Percentiles rank a stretch among this genome's conserved stretches.
phyloP scores from a whole-genome alignment of 2,888 invertebrate species.

The Caenorhabditis uteleia region DNA sequence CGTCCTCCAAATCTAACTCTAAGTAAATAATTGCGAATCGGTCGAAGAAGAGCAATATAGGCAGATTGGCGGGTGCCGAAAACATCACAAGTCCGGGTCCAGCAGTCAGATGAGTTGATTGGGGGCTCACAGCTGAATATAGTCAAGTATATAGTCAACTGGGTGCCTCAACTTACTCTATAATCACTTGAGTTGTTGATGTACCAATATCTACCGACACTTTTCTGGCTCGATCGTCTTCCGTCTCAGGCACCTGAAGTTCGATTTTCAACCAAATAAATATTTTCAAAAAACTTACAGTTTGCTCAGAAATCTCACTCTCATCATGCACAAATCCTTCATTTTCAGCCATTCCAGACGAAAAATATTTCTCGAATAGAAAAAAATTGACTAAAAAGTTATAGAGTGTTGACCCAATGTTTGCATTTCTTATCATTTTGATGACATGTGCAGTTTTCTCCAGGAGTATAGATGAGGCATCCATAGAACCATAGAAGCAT shows the following conservation, averaged over 20 bases:
- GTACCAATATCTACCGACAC: conserved; percentile 30
- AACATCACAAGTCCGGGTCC: conserved; percentile 48
- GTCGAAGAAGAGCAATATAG: conserved; percentile 46
- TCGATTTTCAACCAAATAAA: background rate
- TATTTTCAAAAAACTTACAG: background rate
- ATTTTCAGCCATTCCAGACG: conserved; percentile 31
- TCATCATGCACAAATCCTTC: conserved; percentile 28
- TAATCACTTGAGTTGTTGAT: conserved; percentile 29
- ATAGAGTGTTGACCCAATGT: too few relatives aligned
- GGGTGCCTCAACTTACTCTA: conserved; percentile 5
- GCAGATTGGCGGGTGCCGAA: conserved; percentile 52
- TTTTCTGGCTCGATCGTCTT: conserved; percentile 1
- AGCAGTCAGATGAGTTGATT: conserved; percentile 29
- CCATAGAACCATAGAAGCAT: too few relatives aligned
- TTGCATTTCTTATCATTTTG: too few relatives aligned
- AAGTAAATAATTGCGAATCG: conserved; percentile 42
- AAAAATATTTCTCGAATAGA: background rate
- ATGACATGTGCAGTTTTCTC: too few relatives aligned
- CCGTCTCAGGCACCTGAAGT: background rate
- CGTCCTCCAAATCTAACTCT: conserved; percentile 13
- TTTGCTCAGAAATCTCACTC: conserved; percentile 3
- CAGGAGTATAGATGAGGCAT: too few relatives aligned
- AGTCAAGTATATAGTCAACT: background rate
- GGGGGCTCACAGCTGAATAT: conserved; percentile 19
- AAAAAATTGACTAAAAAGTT: background rate